These are phyloP conservation scores for Patella ulyssiponensis DNA, from an alignment of 2,888 invertebrate species.

Conservation along the genomic window DNA sequence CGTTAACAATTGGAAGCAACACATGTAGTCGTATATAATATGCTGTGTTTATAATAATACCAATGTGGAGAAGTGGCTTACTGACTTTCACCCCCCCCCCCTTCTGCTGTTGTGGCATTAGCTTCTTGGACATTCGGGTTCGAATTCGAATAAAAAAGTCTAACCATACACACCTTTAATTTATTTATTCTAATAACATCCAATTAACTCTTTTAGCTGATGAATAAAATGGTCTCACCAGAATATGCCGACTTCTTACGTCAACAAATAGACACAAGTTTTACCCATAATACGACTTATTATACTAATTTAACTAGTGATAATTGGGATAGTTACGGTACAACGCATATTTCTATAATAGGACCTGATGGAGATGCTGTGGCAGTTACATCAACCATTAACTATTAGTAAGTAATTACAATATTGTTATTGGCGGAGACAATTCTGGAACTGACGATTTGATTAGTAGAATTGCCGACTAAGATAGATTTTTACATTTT, in stretches of 20 bases:
- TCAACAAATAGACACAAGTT: slow-evolving; percentile 49
- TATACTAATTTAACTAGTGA: slow-evolving; percentile 51
- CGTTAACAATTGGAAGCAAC: no score
- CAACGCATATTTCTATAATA: slow-evolving; percentile 66
- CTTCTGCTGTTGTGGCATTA: slow-evolving; percentile 45
- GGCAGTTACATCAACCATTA: slow-evolving; percentile 67
- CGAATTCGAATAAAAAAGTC: no score
- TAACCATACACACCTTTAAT: no score
- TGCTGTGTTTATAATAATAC: neutral
- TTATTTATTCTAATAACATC: no score
- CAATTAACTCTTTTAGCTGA: no score
- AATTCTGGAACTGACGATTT: neutral
- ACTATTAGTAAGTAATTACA: slow-evolving; percentile 59
- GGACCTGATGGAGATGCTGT: slow-evolving; percentile 69
- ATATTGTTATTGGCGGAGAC: neutral
- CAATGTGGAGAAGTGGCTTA: neutral
- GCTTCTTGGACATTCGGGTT: no score
- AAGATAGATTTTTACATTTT: no score
- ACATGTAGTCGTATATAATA: no score
- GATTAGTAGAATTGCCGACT: neutral
- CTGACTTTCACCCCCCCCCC: neutral
- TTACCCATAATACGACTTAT: slow-evolving; percentile 55
- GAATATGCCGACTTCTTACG: slow-evolving; percentile 52
- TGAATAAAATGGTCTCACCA: slow-evolving; percentile 56
- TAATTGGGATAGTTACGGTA: slow-evolving; percentile 69